A percentile compares a stretch with the other conserved stretches of the same genome.
Conservation (phyloP, 2,888 invertebrate genomes). For the Trissolcus japonicus region DNA sequence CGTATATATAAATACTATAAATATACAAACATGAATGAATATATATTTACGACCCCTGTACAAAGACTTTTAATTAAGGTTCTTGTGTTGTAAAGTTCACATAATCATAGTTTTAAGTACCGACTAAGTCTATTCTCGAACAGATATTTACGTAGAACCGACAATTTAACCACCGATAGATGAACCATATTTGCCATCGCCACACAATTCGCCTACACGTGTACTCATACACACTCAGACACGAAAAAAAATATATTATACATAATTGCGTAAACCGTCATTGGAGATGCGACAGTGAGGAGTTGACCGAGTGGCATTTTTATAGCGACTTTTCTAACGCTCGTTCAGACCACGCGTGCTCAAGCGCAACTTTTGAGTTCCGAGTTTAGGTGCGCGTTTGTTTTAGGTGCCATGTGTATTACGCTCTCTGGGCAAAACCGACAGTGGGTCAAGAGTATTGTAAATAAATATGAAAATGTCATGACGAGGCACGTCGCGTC, state of each 20-base stretch:
- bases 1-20: conserved; percentile 56
- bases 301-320: conserved; percentile 47
- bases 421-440: conserved; percentile 13
- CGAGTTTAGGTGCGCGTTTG: neutral
- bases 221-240: conserved; percentile 29
- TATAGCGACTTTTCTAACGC: conserved; percentile 49
- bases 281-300: conserved; percentile 51
- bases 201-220: conserved; percentile 59
- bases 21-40: conserved; percentile 50
- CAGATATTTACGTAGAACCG: conserved; percentile 68
- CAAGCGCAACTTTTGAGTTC: conserved; percentile 28
- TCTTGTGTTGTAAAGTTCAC: conserved; percentile 76
- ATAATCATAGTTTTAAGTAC: conserved; percentile 75
- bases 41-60: conserved; percentile 73
- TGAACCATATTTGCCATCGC: conserved; percentile 73
- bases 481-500: conserved; percentile 50
- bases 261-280: conserved; percentile 12
- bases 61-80: conserved; percentile 75
- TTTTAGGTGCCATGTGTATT: conserved; percentile 54
- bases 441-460: conserved; percentile 12
- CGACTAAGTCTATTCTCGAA: conserved; percentile 72
- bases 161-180: conserved; percentile 74
- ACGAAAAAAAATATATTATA: conserved; percentile 21
- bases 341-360: conserved; percentile 30
- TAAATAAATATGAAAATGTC: conserved; percentile 48